Conservation (phyloP, 2,888 invertebrate genomes). For the Metellina segmentata region DNA sequence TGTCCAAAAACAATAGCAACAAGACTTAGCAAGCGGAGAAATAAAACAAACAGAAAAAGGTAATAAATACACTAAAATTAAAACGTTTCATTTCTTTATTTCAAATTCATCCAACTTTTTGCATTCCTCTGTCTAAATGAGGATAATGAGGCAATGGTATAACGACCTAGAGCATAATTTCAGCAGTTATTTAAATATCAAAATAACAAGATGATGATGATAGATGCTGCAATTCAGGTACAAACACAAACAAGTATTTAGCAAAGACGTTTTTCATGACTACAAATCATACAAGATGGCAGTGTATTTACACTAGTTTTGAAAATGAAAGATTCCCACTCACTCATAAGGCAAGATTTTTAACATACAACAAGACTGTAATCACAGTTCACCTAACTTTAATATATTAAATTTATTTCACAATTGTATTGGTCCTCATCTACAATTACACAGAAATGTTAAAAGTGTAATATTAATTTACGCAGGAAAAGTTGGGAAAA, state of each 20-base stretch:
- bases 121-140: background rate
- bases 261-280: constrained; percentile 7
- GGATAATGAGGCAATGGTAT: background rate
- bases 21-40: background rate
- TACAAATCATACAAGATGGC: constrained; percentile 13
- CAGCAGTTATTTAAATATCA: background rate
- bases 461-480: background rate
- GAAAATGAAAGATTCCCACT: constrained; percentile 1
- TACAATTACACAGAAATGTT: background rate
- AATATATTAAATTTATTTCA: background rate
- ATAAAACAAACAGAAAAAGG: background rate
- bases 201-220: constrained; percentile 13
- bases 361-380: background rate
- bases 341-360: background rate
- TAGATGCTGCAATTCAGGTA: constrained; percentile 29
- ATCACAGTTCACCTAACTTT: background rate
- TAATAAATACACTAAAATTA: background rate
- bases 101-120: background rate
- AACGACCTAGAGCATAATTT: background rate
- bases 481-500: background rate
- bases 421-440: background rate
- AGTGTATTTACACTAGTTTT: constrained; percentile 25
- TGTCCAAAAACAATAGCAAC: background rate
- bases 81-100: background rate
- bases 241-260: constrained; percentile 25